Conservation (phyloP, 2,113 vertebrate species). For the Caranx ignobilis region DNA sequence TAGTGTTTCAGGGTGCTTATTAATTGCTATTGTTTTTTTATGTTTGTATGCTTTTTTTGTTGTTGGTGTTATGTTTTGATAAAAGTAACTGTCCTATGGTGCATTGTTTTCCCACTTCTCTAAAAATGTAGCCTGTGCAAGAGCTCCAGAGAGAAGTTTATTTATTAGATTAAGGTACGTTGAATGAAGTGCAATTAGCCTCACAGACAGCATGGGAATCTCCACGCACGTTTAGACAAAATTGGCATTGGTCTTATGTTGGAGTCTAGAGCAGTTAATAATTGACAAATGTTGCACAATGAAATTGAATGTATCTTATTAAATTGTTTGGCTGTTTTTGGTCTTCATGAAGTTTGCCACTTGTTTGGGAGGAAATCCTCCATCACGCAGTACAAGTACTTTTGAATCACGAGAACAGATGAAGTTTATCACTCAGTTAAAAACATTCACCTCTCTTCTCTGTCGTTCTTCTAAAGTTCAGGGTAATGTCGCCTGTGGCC, state of each 20-base stretch:
- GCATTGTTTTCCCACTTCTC: constrained; percentile 74
- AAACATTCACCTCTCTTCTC: neutral
- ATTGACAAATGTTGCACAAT: constrained; percentile 86
- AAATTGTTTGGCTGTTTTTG: constrained; percentile 79
- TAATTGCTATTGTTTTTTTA: constrained; percentile 68
- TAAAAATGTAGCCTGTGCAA: constrained; percentile 69
- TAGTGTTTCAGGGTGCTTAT: constrained; percentile 83
- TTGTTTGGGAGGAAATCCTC: constrained; percentile 38
- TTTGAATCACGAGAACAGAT: constrained; percentile 11
- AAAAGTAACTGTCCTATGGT: constrained; percentile 70
- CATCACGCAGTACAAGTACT: neutral
- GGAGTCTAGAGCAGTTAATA: constrained; percentile 69
- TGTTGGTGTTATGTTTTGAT: constrained; percentile 72
- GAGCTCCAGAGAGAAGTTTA: constrained; percentile 80
- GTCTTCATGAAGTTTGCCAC: constrained; percentile 56
- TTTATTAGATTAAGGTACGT: constrained; percentile 87
- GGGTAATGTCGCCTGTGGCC: constrained; percentile 9
- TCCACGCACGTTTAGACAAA: constrained; percentile 66
- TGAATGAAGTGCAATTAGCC: constrained; percentile 84
- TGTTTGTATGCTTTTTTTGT: constrained; percentile 75
- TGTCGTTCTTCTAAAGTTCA: neutral
- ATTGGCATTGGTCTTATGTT: constrained; percentile 74
- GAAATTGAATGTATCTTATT: constrained; percentile 89
- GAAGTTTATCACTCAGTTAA: neutral
- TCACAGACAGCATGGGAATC: constrained; percentile 65